phyloP scores from a whole-genome alignment of 92 coral and sea anemone genomes.

The Bergia sp. region DNA sequence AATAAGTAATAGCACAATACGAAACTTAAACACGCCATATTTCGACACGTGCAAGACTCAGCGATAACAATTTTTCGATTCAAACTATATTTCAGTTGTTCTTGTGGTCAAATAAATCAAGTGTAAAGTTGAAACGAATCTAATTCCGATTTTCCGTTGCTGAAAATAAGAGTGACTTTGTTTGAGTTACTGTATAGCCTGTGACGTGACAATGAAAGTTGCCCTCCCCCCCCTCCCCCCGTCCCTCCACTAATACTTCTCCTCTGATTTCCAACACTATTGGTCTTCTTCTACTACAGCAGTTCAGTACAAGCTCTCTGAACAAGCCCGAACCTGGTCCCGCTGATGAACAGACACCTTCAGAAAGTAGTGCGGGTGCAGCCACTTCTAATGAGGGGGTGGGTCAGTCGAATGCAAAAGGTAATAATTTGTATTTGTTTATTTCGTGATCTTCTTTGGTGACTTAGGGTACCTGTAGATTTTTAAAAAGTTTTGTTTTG shows the following conservation, averaged over 20 bases:
- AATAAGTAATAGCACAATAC: no score
- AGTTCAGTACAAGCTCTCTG: slow-evolving; percentile 1
- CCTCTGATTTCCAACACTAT: no score
- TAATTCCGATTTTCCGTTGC: no score
- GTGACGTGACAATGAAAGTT: background rate
- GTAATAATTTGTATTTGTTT: background rate
- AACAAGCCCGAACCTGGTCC: background rate
- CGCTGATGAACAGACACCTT: background rate
- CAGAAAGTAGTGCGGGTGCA: background rate
- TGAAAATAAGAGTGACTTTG: no score
- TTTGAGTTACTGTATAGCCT: background rate
- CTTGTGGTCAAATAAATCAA: no score
- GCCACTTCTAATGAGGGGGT: background rate
- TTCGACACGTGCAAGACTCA: no score
- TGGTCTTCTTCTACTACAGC: background rate
- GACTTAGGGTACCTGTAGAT: background rate
- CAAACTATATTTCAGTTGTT: no score
- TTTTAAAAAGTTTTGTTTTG: no score
- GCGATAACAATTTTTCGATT: no score
- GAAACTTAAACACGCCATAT: no score
- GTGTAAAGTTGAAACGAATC: no score
- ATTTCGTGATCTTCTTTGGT: background rate
- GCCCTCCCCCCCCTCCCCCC: background rate
- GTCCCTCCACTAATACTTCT: background rate
- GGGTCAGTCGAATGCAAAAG: slow-evolving; percentile 26